Percentiles rank a stretch among this genome's conserved stretches.
Conservation (phyloP, 1,140 invertebrate species). For the Drosophila bocqueti region DNA sequence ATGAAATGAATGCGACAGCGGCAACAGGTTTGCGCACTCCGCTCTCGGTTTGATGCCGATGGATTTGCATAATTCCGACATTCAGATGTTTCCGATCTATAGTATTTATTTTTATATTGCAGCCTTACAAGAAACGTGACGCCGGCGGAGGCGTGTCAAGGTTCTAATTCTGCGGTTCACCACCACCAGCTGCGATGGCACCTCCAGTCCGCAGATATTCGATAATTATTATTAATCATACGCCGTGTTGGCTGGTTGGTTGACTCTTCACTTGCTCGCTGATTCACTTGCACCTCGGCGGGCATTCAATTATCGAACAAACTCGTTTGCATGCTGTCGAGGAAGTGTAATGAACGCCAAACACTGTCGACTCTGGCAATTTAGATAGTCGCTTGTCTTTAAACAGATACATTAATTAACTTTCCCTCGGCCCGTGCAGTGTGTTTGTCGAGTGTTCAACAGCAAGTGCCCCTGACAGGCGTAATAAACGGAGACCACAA, state of each 20-base stretch:
- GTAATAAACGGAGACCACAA: conserved; percentile 21
- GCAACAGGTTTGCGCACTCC: conserved; percentile 60
- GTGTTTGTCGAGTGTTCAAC: conserved; percentile 15
- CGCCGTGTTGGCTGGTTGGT: conserved; percentile 38
- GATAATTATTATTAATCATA: conserved; percentile 54
- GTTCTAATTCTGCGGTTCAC: conserved; percentile 38
- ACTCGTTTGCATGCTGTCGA: conserved; percentile 33
- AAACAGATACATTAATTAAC: conserved; percentile 48
- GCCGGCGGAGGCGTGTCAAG: conserved; percentile 41
- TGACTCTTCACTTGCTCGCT: conserved; percentile 18
- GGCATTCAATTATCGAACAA: conserved; percentile 22
- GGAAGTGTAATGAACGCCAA: conserved; percentile 51
- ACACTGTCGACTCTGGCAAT: conserved; percentile 30
- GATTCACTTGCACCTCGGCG: conserved; percentile 20
- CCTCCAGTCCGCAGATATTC: conserved; percentile 24
- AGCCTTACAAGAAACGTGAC: conserved; percentile 48
- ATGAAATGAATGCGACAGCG: conserved; percentile 60
- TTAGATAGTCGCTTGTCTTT: conserved; percentile 43
- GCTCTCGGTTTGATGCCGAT: conserved; percentile 39
- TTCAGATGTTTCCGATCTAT: conserved; percentile 35
- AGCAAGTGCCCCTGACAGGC: conserved; percentile 35
- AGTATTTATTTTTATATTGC: conserved; percentile 7
- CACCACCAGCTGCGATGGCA: conserved; percentile 22
- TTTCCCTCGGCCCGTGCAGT: conserved; percentile 11
- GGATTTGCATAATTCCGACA: conserved; percentile 53